These are phyloP conservation scores for Chrysochloris asiatica DNA, from an alignment of 2,113 vertebrate species.

Conservation along the genomic window DNA sequence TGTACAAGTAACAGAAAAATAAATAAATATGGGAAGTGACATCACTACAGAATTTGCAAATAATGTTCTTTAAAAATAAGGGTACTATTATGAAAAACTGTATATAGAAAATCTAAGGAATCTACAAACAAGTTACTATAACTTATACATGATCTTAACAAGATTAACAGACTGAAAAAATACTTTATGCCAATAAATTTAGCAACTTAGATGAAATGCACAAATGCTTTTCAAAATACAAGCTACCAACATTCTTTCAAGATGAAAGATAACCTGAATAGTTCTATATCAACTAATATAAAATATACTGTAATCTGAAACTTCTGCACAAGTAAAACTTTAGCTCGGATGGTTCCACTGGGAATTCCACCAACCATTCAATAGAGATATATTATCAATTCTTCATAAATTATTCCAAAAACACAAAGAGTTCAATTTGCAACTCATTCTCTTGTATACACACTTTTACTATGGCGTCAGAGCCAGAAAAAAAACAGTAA, in stretches of 20 bases:
- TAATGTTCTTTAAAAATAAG: background rate
- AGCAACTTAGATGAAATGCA: background rate
- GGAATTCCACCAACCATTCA: conserved; percentile 31
- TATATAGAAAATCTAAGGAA: no score
- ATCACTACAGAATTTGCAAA: no score
- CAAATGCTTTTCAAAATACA: conserved; percentile 31
- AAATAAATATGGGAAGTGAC: background rate
- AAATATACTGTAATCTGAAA: conserved; percentile 39
- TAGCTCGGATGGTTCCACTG: background rate
- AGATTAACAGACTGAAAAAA: no score
- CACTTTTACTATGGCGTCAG: background rate
- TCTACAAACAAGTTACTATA: no score
- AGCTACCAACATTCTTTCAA: background rate
- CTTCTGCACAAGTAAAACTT: background rate
- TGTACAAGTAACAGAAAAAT: background rate
- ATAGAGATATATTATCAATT: conserved; percentile 43
- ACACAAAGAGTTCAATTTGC: background rate
- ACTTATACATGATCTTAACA: no score
- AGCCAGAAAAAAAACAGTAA: background rate
- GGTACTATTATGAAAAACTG: background rate
- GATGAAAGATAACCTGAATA: background rate
- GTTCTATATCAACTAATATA: background rate
- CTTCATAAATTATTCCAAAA: conserved; percentile 18
- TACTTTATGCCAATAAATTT: conserved; percentile 20
- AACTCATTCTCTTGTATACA: conserved; percentile 12